Evolutionary conservation across 2,888 invertebrate species (phyloP), one percentile per base, ranked within the genome.

Genomic region (Nomada flava): DNA sequence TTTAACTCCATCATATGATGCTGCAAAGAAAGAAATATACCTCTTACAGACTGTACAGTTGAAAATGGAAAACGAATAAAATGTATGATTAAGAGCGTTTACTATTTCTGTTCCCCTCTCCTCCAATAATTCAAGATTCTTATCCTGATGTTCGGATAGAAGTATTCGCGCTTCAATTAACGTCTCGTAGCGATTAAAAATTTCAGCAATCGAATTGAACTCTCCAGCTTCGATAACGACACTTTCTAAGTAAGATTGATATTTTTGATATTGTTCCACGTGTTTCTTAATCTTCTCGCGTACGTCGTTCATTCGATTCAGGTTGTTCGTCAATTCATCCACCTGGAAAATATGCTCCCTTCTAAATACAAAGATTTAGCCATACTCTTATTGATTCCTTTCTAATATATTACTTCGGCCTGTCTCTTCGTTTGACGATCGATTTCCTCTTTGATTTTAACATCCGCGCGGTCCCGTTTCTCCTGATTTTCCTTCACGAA

Each of bases 401-500:
- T 36, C 47, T 23, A 26, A 47, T 59, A 36, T 59, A n/a, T 42
- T 89, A 91, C 92, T 83, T 95, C 95, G n/a, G 91, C 91, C 0
- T 94, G 91, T 86, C 95, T 94, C 11, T 94, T 93, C 71, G 93
- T 91, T 72, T 95, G 94, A 1, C 95, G 94, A 29, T 94, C 94
- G 2, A 88, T 91, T 89, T 96, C 96, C 0, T 95, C 95, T 1
- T 90, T 91, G 91, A 96, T 95, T 90, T 96, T 96, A 11, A 94
- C 94, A 63, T 95, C 94, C 0, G 96, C 96, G 11, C 96, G 94
- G 71, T 95, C 95, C 15, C 95, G 95, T 87, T 96, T 96, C 86
- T 96, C 95, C 83, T 95, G 94, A 90, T 96, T 96, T 89, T 96
- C 96, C 86, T 95, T 94, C 9, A 96, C 95, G 86, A 96, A 96